Evolutionary conservation across 2,113 vertebrate genomes (phyloP).

Genomic region (Calidris pugnax): DNA sequence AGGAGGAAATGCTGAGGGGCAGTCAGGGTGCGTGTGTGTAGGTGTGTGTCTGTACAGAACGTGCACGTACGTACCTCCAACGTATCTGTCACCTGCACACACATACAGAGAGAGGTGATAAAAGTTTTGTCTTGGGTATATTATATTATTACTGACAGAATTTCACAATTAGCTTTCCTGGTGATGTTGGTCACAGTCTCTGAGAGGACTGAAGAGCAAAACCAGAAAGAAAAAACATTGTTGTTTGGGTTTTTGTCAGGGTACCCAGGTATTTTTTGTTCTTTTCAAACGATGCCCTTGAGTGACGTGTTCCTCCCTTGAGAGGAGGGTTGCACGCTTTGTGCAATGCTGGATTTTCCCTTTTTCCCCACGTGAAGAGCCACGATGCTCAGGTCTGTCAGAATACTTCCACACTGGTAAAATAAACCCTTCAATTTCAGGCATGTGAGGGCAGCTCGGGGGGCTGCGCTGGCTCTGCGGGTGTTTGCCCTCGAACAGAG

Average conservation of each 20-base stretch:
- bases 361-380: background rate
- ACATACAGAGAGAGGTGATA: background rate
- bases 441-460: accelerated
- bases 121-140: background rate
- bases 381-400: accelerated
- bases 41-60: background rate
- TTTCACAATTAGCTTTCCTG: background rate
- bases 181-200: background rate
- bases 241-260: background rate
- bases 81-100: accelerated
- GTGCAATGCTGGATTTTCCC: accelerated
- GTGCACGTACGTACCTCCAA: accelerated
- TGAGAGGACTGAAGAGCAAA: background rate
- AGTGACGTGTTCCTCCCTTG: background rate
- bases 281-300: accelerated
- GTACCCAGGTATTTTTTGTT: background rate
- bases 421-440: background rate
- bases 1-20: background rate
- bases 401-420: background rate
- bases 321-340: accelerated
- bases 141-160: background rate
- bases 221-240: background rate
- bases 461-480: accelerated
- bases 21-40: accelerated
- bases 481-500: accelerated